Conservation (phyloP, 2,113 vertebrate genomes). For the Cardinalis cardinalis region DNA sequence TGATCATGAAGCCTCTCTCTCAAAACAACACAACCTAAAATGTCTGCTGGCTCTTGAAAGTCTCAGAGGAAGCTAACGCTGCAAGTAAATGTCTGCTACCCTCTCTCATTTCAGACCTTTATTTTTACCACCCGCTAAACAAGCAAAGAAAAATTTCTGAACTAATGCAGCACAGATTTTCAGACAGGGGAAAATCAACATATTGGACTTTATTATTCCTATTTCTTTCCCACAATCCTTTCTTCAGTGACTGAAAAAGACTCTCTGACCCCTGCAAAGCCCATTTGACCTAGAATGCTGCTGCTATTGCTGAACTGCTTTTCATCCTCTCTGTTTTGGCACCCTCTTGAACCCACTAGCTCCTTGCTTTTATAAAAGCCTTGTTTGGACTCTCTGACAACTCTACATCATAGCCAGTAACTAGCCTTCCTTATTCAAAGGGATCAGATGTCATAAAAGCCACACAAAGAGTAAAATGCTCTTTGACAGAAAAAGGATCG, state of each 20-base stretch:
- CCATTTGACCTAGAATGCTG: not conserved
- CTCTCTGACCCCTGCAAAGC: conserved; percentile 1
- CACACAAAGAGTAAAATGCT: not conserved
- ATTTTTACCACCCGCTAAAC: not conserved
- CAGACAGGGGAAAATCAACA: not conserved
- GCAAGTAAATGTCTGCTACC: not conserved
- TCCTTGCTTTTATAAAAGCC: not conserved
- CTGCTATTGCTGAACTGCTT: not conserved
- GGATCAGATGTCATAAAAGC: not conserved
- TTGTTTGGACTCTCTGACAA: not conserved
- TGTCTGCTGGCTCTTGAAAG: not conserved
- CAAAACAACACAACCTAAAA: not conserved
- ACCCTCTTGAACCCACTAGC: not conserved
- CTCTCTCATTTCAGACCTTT: not conserved
- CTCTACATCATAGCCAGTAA: not conserved
- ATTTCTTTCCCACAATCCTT: conserved; percentile 6
- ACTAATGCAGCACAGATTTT: not conserved
- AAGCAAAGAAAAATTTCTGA: not conserved
- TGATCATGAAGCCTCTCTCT: not conserved
- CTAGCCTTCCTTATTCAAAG: not conserved
- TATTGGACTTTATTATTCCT: not conserved
- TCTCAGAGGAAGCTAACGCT: not conserved
- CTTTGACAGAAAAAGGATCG: not conserved
- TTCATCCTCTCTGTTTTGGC: not conserved
- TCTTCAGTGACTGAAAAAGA: not conserved